Conservation (phyloP, 2,113 vertebrate species). For the Pterophyllum scalare region DNA sequence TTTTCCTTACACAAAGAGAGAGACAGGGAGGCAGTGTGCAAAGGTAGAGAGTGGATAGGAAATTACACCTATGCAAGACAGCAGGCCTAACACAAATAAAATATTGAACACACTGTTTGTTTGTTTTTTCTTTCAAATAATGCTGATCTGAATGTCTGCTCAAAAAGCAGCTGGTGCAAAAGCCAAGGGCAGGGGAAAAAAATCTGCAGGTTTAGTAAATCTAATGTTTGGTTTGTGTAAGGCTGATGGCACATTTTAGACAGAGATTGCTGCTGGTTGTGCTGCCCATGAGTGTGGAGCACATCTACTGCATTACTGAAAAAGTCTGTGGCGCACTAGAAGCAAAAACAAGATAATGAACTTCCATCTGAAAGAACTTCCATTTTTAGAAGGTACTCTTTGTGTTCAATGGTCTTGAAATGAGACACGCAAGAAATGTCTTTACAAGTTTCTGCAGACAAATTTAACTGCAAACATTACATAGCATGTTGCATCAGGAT, state of each 20-base stretch:
- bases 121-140: neutral
- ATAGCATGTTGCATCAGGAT: accelerated
- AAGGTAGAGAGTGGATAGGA: neutral
- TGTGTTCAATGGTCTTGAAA: neutral
- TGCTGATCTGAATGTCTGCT: neutral
- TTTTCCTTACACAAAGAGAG: neutral
- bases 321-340: neutral
- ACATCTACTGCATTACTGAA: neutral
- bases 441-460: neutral
- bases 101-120: neutral
- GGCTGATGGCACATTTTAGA: neutral
- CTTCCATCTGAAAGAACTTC: neutral
- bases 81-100: neutral
- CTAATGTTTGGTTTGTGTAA: neutral
- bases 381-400: neutral
- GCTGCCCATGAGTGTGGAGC: neutral
- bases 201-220: neutral
- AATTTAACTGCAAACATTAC: neutral
- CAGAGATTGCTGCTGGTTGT: neutral
- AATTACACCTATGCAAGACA: conserved; percentile 8
- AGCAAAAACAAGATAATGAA: neutral
- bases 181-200: neutral
- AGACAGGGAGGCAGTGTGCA: neutral
- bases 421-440: neutral
- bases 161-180: neutral